phyloP scores from a whole-genome alignment of 1,140 invertebrate species.

The Chelonus insularis region DNA sequence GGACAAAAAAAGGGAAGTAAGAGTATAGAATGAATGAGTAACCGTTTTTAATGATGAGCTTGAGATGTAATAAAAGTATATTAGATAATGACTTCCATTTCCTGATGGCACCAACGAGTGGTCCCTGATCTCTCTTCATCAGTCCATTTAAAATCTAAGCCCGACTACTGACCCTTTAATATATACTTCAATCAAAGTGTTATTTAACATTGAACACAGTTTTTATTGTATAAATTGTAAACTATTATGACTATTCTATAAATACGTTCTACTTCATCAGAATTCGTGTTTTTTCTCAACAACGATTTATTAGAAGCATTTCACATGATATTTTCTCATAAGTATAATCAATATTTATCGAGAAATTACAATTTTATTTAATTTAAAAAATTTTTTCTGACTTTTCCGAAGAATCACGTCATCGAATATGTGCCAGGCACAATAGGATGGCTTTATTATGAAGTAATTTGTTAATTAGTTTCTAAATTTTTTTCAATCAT shows the following conservation, averaged over 20 bases:
- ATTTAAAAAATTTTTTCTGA: not conserved
- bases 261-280: too few species aligned
- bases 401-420: not conserved
- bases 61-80: conserved; percentile 45
- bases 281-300: conserved; percentile 28
- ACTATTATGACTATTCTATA: too few species aligned
- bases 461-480: too few species aligned
- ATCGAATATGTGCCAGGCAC: not conserved
- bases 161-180: not conserved
- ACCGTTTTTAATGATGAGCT: conserved; percentile 37
- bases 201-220: not conserved
- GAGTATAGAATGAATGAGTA: conserved; percentile 25
- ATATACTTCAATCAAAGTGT: not conserved
- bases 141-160: conserved; percentile 28
- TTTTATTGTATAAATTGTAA: too few species aligned
- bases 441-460: too few species aligned
- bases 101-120: conserved; percentile 31
- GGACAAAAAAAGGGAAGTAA: conserved; percentile 2
- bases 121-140: conserved; percentile 8
- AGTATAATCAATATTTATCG: conserved; percentile 3
- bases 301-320: conserved; percentile 34
- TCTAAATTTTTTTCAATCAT: too few species aligned
- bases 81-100: conserved; percentile 49
- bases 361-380: conserved; percentile 8
- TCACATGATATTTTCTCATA: conserved; percentile 20